A percentile compares a stretch with the other conserved stretches of the same genome.
phyloP scores from a whole-genome alignment of 92 coral and sea anemone genomes.

The Parazoanthus atlanticus region DNA sequence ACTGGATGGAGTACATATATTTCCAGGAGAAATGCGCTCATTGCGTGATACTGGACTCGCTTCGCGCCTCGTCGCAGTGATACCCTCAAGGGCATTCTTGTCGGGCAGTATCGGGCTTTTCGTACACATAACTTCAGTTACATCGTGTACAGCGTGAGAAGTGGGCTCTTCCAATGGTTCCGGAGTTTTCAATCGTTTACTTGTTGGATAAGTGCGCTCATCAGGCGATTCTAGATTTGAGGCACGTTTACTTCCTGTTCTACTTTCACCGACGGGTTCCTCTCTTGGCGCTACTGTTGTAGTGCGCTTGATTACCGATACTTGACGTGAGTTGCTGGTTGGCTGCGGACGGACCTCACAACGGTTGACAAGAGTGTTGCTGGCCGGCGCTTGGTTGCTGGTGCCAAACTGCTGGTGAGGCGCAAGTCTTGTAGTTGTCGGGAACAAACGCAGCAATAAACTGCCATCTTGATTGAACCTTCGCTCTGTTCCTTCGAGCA shows the following conservation, averaged over 20 bases:
- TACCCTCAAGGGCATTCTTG: not conserved
- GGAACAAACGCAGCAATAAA: slow-evolving; percentile 16
- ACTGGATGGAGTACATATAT: not conserved
- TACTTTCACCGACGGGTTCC: not conserved
- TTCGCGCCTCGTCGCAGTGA: too few species aligned
- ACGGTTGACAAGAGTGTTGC: not conserved
- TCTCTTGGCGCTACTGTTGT: not conserved
- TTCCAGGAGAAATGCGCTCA: not conserved
- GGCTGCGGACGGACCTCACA: not conserved
- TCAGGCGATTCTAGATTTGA: not conserved
- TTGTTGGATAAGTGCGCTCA: not conserved
- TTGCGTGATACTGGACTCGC: not conserved
- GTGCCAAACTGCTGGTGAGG: not conserved
- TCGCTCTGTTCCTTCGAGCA: not conserved
- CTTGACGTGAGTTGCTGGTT: not conserved
- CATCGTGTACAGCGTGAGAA: not conserved
- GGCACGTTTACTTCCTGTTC: not conserved
- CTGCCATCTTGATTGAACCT: slow-evolving; percentile 14
- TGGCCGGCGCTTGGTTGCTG: not conserved
- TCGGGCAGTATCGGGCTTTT: not conserved
- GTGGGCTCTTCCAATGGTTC: not conserved
- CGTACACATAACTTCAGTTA: not conserved
- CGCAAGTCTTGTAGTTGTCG: not conserved
- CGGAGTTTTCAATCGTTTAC: not conserved
- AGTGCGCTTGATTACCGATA: slow-evolving; percentile 18